Evolutionary conservation across 2,797 vertebrate species (phyloP).

Genomic region (Thaleichthys pacificus): DNA sequence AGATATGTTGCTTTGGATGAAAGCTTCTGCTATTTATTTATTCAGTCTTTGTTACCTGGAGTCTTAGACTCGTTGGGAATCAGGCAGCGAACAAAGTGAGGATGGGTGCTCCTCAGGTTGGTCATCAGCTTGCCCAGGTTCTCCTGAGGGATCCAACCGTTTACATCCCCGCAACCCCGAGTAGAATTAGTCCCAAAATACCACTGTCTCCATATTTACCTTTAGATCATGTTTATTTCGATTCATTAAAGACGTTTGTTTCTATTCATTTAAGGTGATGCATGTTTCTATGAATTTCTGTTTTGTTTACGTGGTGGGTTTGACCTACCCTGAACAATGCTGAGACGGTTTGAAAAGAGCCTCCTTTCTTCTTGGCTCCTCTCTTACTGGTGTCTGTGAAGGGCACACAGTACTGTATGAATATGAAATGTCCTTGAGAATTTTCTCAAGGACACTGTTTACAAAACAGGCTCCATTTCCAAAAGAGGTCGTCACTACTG

Average conservation of each 20-base stretch:
- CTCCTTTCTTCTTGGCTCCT: slow-evolving; percentile 76
- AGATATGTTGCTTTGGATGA: no score
- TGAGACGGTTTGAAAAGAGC: slow-evolving; percentile 81
- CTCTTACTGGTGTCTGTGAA: slow-evolving; percentile 65
- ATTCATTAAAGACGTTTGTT: no score
- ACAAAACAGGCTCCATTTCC: not conserved
- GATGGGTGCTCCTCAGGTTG: slow-evolving; percentile 82
- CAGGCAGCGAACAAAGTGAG: slow-evolving; percentile 86
- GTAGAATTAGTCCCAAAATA: not conserved
- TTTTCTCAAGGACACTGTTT: not conserved
- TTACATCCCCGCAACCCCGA: not conserved
- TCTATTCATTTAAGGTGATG: no score
- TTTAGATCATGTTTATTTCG: not conserved
- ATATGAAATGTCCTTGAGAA: not conserved
- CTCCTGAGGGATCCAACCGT: slow-evolving; percentile 66
- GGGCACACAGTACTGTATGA: not conserved
- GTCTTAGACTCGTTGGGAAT: slow-evolving; percentile 89
- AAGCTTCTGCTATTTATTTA: not conserved
- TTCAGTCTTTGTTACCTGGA: slow-evolving; percentile 69
- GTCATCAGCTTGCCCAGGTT: slow-evolving; percentile 85
- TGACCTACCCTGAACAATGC: slow-evolving; percentile 71
- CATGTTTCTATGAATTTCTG: no score
- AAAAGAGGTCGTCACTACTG: not conserved
- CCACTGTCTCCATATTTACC: not conserved
- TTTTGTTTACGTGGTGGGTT: slow-evolving; percentile 31